phyloP scores from a whole-genome alignment of 2,113 vertebrate species.

The Periophthalmodon schlosseri region DNA sequence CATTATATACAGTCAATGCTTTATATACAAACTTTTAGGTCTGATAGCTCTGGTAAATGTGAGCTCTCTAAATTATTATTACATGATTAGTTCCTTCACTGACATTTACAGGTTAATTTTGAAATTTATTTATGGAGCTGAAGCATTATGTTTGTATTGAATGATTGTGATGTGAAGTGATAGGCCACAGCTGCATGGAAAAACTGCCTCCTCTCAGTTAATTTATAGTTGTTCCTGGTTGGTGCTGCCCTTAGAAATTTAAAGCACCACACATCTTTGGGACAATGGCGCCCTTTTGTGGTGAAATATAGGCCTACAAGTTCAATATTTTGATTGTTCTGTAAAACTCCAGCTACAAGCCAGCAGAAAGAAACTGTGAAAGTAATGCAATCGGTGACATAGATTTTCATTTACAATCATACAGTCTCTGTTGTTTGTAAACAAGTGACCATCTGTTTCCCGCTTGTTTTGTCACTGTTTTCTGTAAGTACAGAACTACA shows the following conservation, averaged over 20 bases:
- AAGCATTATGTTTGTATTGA: not conserved
- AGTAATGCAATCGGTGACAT: not conserved
- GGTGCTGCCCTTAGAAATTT: not conserved
- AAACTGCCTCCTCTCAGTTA: not conserved
- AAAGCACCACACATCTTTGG: not conserved
- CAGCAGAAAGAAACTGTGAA: not conserved
- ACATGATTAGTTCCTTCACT: not conserved
- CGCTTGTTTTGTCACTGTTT: no score
- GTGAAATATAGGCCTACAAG: not conserved
- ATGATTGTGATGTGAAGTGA: not conserved
- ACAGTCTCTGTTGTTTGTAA: not conserved
- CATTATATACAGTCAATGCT: no score
- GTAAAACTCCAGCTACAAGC: not conserved
- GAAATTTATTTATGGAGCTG: not conserved
- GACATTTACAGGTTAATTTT: not conserved
- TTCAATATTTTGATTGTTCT: not conserved
- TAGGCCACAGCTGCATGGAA: not conserved
- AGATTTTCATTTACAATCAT: not conserved
- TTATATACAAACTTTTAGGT: conserved; percentile 24
- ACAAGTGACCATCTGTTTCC: no score
- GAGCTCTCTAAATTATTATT: not conserved
- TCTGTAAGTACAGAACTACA: no score
- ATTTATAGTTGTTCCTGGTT: not conserved
- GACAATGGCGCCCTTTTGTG: not conserved
- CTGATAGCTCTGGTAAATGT: not conserved